Evolutionary conservation across 2,888 invertebrate species (phyloP).

Genomic region (Dryocosmus kuriphilus): DNA sequence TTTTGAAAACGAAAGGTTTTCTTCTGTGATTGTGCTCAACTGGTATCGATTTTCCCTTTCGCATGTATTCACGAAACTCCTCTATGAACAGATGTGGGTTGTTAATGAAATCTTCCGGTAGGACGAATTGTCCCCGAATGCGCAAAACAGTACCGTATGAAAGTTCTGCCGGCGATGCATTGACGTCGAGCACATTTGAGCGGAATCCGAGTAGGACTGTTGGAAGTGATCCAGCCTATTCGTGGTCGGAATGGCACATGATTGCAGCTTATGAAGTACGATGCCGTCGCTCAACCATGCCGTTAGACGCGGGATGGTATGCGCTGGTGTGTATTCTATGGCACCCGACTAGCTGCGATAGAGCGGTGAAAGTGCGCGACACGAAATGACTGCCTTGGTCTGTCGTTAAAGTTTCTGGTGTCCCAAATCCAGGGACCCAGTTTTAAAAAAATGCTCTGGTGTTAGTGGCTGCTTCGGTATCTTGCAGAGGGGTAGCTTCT

Average conservation of each 20-base stretch:
- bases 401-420: background rate
- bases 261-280: too few species aligned
- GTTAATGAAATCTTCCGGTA: background rate
- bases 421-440: background rate
- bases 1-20: background rate
- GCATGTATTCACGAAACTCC: too few species aligned
- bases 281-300: too few species aligned
- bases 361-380: background rate
- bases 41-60: too few species aligned
- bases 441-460: too few species aligned
- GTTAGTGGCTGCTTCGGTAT: too few species aligned
- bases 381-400: conserved; percentile 1
- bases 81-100: too few species aligned
- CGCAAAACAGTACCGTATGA: background rate
- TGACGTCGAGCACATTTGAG: background rate
- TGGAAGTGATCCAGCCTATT: background rate
- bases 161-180: background rate
- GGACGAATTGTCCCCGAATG: background rate
- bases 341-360: too few species aligned
- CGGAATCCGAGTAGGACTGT: background rate
- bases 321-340: too few species aligned
- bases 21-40: background rate
- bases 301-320: too few species aligned
- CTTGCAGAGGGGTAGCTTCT: too few species aligned
- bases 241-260: background rate